Base-by-base conservation (phyloP, 2,888 invertebrate genomes). In the Physocephala rufipes region DNA sequence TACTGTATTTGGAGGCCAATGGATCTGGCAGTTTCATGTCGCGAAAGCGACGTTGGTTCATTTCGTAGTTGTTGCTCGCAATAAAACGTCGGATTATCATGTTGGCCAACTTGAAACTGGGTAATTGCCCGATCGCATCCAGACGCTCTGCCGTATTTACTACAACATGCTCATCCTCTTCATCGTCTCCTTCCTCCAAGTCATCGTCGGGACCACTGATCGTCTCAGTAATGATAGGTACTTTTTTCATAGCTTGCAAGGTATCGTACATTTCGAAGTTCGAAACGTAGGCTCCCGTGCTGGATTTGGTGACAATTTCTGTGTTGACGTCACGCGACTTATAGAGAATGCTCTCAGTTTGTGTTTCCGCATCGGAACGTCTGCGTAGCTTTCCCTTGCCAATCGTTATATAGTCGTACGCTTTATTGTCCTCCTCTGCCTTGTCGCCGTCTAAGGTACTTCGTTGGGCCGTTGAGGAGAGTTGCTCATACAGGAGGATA, bases 251-350 rank as follows among this genome's bases (percentile, higher is more conserved):
- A 49, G 80, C 82, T 9, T 87, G 85, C 74, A 90, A 90, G 0
- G 91, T 91, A 79, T 94, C 93, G 78, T 90, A 90, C 90, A 93
- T 92, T 77, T 93, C 92, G 89, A 92, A 94, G 79, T 90, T 87
- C 0, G 93, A 93, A 0, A 92, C 93, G 79, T 91, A 92, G 0
- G 90, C 87, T 0, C 87, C 87, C 2, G 87, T 87, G 77, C 91
- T 89, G 67, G 85, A 87, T 69, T 88, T 89, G 68, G 86, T 84
- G 0, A 88, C 87, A 26, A 87, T 84, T 0, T 87, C 86, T 0
- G 90, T 88, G 28, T 90, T 87, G 0, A 91, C 91, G 72, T 89
- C 88, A 12, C 92, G 87, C 0, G 90, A 88, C 82, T 93, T 94
- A n/a, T 86, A 87, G 4, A 92, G 85, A 47, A 87, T 84, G 55